phyloP scores from a whole-genome alignment of 2,113 vertebrate genomes.

The Brachypteracias leptosomus region DNA sequence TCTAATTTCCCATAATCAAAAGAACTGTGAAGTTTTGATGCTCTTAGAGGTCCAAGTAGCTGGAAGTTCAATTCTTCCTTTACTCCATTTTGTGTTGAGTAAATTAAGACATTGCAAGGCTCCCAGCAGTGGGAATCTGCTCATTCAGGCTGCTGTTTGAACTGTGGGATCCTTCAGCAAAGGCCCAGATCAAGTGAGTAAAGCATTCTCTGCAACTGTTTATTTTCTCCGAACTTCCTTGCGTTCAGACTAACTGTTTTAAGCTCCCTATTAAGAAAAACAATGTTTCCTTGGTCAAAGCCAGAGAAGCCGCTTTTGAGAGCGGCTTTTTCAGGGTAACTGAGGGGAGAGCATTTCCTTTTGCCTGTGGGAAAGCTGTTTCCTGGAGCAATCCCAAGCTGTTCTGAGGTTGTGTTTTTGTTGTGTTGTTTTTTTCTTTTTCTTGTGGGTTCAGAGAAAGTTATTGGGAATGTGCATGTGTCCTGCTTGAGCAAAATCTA shows the following conservation, averaged over 20 bases:
- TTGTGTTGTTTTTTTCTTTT: not conserved
- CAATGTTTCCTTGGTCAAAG: not conserved
- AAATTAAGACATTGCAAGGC: not conserved
- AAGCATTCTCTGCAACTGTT: not conserved
- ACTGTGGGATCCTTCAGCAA: not conserved
- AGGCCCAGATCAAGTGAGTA: not conserved
- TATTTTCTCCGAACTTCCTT: not conserved
- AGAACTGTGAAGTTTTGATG: conserved; percentile 24
- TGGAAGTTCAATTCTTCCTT: not conserved
- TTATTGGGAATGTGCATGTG: not conserved
- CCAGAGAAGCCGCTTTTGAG: not conserved
- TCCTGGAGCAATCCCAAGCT: not conserved
- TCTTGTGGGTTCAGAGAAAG: not conserved
- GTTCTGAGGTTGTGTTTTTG: not conserved
- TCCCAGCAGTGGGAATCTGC: not conserved
- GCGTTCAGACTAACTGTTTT: not conserved
- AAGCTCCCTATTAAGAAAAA: not conserved
- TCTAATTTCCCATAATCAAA: conserved; percentile 44
- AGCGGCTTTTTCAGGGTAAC: not conserved
- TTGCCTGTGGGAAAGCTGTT: conserved; percentile 10
- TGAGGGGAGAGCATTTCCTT: conserved; percentile 1
- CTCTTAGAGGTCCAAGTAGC: not conserved
- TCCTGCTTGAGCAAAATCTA: not conserved
- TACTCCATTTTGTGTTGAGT: not conserved
- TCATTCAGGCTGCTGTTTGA: not conserved